Evolutionary conservation across 1,140 invertebrate species (phyloP).

Genomic region (Meloidogyne hapla): DNA sequence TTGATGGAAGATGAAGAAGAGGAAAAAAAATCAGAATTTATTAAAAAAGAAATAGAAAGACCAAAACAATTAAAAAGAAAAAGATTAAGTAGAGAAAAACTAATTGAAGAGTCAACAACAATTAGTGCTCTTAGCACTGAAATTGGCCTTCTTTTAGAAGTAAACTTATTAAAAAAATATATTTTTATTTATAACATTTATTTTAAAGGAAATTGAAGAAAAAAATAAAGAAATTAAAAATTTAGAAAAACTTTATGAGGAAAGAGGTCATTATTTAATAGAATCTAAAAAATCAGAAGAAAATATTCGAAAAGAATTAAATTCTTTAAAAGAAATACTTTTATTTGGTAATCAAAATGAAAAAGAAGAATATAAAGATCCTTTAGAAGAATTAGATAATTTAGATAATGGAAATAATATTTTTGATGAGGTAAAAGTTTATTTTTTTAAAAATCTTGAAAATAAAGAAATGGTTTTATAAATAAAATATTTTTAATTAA

Average conservation of each 20-base stretch:
- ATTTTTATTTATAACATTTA: too few species aligned
- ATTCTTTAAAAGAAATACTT: slow-evolving; percentile 39
- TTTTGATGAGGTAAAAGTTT: slow-evolving; percentile 26
- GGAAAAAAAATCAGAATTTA: neutral
- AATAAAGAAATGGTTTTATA: too few species aligned
- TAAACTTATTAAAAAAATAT: neutral
- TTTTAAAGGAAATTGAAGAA: slow-evolving; percentile 25
- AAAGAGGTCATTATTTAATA: neutral
- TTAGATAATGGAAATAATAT: slow-evolving; percentile 6
- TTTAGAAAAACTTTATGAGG: slow-evolving; percentile 21
- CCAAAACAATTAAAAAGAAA: slow-evolving; percentile 4
- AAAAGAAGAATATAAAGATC: slow-evolving; percentile 26
- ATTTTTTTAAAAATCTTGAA: too few species aligned
- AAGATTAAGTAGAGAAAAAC: slow-evolving; percentile 13
- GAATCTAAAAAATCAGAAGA: slow-evolving; percentile 12
- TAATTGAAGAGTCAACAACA: slow-evolving; percentile 18
- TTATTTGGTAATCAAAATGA: slow-evolving; percentile 25
- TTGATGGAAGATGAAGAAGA: slow-evolving; percentile 6
- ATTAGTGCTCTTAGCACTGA: slow-evolving; percentile 24
- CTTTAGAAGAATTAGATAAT: slow-evolving; percentile 29
- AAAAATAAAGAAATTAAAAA: slow-evolving; percentile 25
- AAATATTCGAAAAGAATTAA: slow-evolving; percentile 17
- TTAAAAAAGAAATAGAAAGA: neutral
- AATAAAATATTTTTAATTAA: too few species aligned
- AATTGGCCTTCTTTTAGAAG: slow-evolving; percentile 19